phyloP scores from a whole-genome alignment of 2,113 vertebrate species.

The Chaetodon trifascialis region DNA sequence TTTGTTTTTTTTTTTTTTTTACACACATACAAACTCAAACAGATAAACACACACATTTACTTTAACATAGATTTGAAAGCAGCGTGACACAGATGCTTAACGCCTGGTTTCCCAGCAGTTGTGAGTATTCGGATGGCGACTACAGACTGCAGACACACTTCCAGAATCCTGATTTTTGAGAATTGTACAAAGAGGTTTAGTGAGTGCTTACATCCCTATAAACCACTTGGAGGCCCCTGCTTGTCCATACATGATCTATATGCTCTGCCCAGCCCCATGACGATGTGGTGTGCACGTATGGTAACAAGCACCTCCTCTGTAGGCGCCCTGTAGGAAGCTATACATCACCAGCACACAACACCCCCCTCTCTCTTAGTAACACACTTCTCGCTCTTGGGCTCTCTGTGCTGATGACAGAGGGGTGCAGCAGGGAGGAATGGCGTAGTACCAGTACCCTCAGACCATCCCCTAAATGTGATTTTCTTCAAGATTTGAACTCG shows the following conservation, averaged over 20 bases:
- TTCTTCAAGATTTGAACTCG: constrained; percentile 36
- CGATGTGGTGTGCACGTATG: constrained; percentile 44
- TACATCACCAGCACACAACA: constrained; percentile 71
- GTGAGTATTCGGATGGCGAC: constrained; percentile 33
- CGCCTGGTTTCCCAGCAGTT: constrained; percentile 53
- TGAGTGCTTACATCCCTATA: constrained; percentile 47
- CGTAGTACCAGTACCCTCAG: constrained; percentile 10
- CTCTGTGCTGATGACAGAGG: constrained; percentile 34
- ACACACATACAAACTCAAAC: constrained; percentile 49
- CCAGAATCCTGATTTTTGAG: constrained; percentile 39
- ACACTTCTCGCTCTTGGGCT: constrained; percentile 20
- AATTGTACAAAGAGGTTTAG: constrained; percentile 45
- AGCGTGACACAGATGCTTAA: constrained; percentile 51
- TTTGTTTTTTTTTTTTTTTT: constrained; percentile 16
- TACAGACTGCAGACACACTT: constrained; percentile 43
- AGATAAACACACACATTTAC: constrained; percentile 63
- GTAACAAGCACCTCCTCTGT: constrained; percentile 52
- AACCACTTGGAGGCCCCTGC: constrained; percentile 50
- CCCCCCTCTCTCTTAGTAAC: constrained; percentile 20
- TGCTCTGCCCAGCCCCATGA: constrained; percentile 43
- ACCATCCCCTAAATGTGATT: constrained; percentile 60
- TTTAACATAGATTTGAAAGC: constrained; percentile 54
- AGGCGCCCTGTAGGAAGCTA: constrained; percentile 48
- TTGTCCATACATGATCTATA: constrained; percentile 40
- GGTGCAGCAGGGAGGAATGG: constrained; percentile 16